Evolutionary conservation across 1,140 invertebrate genomes (phyloP).

Genomic region (Idris sp.): DNA sequence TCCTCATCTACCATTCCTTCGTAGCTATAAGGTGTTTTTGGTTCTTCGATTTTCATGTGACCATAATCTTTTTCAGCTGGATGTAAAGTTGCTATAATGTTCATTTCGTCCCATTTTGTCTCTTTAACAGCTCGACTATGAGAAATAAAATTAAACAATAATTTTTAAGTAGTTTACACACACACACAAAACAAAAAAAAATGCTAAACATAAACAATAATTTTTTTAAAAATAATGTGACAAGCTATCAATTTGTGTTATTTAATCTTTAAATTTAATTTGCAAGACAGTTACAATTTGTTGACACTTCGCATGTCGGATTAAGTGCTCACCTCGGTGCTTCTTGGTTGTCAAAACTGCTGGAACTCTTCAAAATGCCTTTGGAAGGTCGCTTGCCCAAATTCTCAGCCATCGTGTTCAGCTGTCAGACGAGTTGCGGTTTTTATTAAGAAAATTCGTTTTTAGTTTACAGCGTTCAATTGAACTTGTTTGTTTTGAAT

Average conservation of each 20-base stretch:
- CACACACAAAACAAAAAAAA: no score
- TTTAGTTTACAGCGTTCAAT: slow-evolving; percentile 1
- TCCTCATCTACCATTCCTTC: slow-evolving; percentile 84
- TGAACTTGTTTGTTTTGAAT: slow-evolving; percentile 36
- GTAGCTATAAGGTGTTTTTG: slow-evolving; percentile 96
- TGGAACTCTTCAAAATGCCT: slow-evolving; percentile 94
- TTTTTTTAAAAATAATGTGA: no score
- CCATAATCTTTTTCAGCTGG: slow-evolving; percentile 99
- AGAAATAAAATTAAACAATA: slow-evolving; percentile 5
- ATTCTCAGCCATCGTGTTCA: slow-evolving; percentile 74
- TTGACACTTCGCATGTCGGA: neutral
- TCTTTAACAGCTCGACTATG: slow-evolving; percentile 83
- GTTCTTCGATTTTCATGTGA: slow-evolving; percentile 99
- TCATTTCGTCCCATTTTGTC: slow-evolving; percentile 99
- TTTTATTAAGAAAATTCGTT: slow-evolving; percentile 20
- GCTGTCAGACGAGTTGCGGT: slow-evolving; percentile 6
- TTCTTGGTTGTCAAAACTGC: slow-evolving; percentile 90
- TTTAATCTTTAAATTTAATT: no score
- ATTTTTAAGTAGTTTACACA: no score
- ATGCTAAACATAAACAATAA: no score
- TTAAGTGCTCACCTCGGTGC: slow-evolving; percentile 74
- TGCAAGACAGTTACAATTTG: no score
- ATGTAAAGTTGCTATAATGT: slow-evolving; percentile 98
- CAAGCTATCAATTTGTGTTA: no score
- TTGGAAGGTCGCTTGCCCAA: slow-evolving; percentile 85